Conservation (phyloP, 2,797 vertebrate genomes). For the Ambastaia sidthimunki region DNA sequence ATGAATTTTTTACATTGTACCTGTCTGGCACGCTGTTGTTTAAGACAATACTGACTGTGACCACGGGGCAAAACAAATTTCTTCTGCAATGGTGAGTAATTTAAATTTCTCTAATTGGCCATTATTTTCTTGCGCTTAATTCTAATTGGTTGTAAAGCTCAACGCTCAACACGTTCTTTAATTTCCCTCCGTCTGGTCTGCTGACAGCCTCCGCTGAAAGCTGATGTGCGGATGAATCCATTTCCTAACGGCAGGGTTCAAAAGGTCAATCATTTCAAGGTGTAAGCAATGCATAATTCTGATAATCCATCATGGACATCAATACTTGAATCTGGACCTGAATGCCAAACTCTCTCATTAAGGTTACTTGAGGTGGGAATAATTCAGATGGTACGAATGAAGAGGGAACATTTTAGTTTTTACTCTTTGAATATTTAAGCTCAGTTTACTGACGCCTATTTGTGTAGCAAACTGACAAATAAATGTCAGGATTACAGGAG, state of each 20-base stretch:
- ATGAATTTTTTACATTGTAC: no score
- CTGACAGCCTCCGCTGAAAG: conserved; percentile 57
- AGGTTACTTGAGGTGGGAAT: conserved; percentile 70
- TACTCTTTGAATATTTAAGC: conserved; percentile 76
- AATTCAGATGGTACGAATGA: conserved; percentile 67
- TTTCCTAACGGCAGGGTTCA: conserved; percentile 68
- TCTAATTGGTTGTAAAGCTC: no score
- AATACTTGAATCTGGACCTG: conserved; percentile 64
- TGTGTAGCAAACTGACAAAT: conserved; percentile 56
- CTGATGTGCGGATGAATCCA: conserved; percentile 63
- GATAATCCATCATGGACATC: conserved; percentile 70
- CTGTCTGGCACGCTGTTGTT: no score
- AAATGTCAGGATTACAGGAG: conserved; percentile 67
- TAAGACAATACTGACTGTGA: no score
- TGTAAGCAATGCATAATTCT: conserved; percentile 73
- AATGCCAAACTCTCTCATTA: conserved; percentile 62
- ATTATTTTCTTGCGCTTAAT: no score
- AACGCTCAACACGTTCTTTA: no score
- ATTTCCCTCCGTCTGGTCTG: conserved; percentile 38
- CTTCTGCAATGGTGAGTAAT: no score
- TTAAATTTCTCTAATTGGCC: no score
- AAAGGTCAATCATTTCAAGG: conserved; percentile 65
- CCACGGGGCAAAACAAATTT: no score
- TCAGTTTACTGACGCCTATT: conserved; percentile 59
- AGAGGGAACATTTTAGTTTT: conserved; percentile 78